phyloP scores from a whole-genome alignment of 2,113 vertebrate species.

The Xiphophorus couchianus region DNA sequence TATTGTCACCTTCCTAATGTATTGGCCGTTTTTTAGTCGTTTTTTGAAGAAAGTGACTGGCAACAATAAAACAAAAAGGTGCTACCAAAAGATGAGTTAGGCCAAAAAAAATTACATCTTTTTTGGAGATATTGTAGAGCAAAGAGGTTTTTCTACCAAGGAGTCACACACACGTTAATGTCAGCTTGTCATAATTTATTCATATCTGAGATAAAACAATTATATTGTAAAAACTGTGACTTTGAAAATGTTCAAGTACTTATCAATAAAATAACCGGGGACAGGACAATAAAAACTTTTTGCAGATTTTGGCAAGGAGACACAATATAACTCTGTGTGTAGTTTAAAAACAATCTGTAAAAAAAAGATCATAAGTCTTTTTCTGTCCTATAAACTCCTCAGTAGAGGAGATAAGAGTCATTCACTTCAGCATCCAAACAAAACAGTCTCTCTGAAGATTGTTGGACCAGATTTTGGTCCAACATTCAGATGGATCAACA shows the following conservation, averaged over 20 bases:
- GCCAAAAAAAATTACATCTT: too few species aligned
- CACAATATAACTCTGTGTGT: not conserved
- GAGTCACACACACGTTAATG: not conserved
- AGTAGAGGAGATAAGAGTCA: not conserved
- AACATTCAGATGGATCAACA: too few species aligned
- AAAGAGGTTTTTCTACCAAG: not conserved
- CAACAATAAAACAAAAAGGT: too few species aligned
- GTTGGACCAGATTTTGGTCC: not conserved
- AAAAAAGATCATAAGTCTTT: not conserved
- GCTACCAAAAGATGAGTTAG: too few species aligned
- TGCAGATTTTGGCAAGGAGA: not conserved
- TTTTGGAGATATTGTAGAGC: too few species aligned
- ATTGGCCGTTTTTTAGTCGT: too few species aligned
- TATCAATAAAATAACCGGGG: not conserved
- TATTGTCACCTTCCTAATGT: not conserved
- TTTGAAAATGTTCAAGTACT: not conserved
- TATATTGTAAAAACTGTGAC: not conserved
- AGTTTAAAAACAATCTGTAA: slow-evolving; percentile 39
- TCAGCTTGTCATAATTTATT: not conserved
- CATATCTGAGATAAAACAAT: not conserved
- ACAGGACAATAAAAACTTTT: not conserved
- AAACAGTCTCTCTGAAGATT: not conserved
- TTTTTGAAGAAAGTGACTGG: too few species aligned
- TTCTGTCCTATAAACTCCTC: not conserved
- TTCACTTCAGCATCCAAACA: slow-evolving; percentile 12